Evolutionary conservation across 37 sponge, comb jelly and placozoan genomes (phyloP), one percentile per base, ranked within the genome.

Genomic region (Aplysina aerophoba): DNA sequence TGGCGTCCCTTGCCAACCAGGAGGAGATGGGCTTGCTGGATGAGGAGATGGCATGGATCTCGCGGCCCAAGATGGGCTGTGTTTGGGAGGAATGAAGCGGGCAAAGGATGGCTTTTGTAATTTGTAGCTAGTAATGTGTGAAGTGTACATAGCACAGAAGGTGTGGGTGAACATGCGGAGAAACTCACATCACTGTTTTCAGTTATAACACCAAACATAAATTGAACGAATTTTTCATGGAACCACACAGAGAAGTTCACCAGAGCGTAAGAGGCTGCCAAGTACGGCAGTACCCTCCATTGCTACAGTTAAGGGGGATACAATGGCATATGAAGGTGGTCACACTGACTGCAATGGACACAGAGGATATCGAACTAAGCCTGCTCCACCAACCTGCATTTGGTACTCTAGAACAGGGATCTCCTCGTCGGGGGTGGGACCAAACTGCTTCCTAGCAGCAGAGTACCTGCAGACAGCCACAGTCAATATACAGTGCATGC

Each of bases 351-450:
- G 28, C 17, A 22, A 0, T 11, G 50, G 19, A 27, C 2, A 8
- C 50, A 11, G 50, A 44, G 50, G 8, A 44, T 44, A 8, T 3
- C 8, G 6, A 11, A 8, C 50, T 11, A 8, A 8, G 50, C 8
- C 6, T 44, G 50, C 8, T 8, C 50, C 50, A 44, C 39, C 3
- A 50, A 95, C 96, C 83, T 95, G 96, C 34, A 92, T 73, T 64
- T 92, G 97, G 71, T 97, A 97, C 74, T 94, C 95, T 20, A 97
- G 85, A 11, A 97, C 83, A 57, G 97, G 91, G 0, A 94, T 24
- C 61, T 97, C 97, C 30, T 77, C 81, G n/a, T 21, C 54, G 34
- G 60, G 81, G 1, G 86, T 72, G 16, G 88, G 88, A 25, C 95
- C 95, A 90, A 97, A 97, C 89, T 97, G 97, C 30, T 73, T 59